A percentile compares a stretch with the other conserved stretches of the same genome.
Conservation (phyloP, 1,140 invertebrate genomes). For the Tetranychus urticae region DNA sequence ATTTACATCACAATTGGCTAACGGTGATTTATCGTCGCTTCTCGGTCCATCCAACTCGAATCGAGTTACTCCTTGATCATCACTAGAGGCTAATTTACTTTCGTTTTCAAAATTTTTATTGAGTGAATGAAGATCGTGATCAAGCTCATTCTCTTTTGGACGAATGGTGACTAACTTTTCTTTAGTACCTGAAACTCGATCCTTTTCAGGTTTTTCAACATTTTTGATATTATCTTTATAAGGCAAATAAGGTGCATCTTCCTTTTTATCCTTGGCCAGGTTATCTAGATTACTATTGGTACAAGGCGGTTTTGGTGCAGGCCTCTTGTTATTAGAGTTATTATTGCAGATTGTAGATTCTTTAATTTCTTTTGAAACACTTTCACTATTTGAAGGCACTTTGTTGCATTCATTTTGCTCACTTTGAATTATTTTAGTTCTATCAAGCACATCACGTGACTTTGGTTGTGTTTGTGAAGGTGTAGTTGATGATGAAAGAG, state of each 20-base stretch:
- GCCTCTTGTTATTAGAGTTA: constrained; percentile 3
- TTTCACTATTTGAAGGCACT: neutral
- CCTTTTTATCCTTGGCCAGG: too few relatives aligned
- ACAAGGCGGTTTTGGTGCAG: constrained; percentile 9
- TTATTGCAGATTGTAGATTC: neutral
- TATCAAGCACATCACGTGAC: too few relatives aligned
- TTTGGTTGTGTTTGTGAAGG: too few relatives aligned
- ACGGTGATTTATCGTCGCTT: too few relatives aligned
- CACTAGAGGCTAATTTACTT: neutral
- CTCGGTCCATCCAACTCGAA: neutral
- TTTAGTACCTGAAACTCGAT: neutral
- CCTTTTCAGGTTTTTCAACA: neutral
- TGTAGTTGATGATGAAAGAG: too few relatives aligned
- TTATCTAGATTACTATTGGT: neutral
- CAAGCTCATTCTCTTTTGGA: too few relatives aligned
- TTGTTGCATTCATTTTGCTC: neutral
- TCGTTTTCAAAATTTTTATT: neutral
- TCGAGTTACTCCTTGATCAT: neutral
- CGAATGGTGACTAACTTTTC: neutral
- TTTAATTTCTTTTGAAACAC: neutral
- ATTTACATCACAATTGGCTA: too few relatives aligned
- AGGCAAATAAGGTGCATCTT: neutral
- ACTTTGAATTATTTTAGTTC: too few relatives aligned
- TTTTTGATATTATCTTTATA: neutral
- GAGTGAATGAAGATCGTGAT: too few relatives aligned